Base-by-base conservation (phyloP, 2,888 invertebrate genomes). In the Rotaria macrura region DNA sequence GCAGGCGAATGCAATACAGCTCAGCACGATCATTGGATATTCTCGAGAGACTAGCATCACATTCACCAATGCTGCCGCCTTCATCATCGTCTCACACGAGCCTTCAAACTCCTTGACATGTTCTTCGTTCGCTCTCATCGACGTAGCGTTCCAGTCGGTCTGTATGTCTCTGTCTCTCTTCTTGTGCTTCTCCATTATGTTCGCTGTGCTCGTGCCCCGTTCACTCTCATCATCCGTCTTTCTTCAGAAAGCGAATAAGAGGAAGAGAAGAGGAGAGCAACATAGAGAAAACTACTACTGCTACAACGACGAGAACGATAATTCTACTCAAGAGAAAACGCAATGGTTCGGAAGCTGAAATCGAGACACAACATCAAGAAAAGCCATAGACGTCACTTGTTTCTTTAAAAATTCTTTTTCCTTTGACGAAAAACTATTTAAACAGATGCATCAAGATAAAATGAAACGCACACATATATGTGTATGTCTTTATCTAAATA, bases 241-340 rank as follows among this genome's bases (percentile, higher is more conserved):
- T 65, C 65, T 65, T 65, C 52, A 52, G 52, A 52, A 23, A 52
- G 52, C 20, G 52, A 52, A 4, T 49, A 49, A 52, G 52, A 29
- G 55, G 23, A n/a, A 25, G n/a, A 55, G 54, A 65, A 7, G 34
- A 34, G 9, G n/a, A 65, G 65, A 34, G 65, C 14, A 17, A 65
- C 5, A 55, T n/a, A 55, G 55, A 17, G 65, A 65, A 34, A 65
- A 65, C 65, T 29, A 65, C 65, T 34, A 65, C 52, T 34, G 34
- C 65, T 29, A 65, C 65, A 65, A 65, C 52, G 52, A 65, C 65
- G 34, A 65, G 65, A 65, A 65, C 65, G 65, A 65, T 65, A 65
- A 65, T 65, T 65, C 65, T 65, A 65, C 65, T 65, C 65, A 65
- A 65, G 65, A 65, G 65, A 65, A 65, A 65, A 65, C 65, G 65